These are phyloP conservation scores for Cisticola juncidis DNA, from an alignment of 2,113 vertebrate species.

Conservation along the genomic window DNA sequence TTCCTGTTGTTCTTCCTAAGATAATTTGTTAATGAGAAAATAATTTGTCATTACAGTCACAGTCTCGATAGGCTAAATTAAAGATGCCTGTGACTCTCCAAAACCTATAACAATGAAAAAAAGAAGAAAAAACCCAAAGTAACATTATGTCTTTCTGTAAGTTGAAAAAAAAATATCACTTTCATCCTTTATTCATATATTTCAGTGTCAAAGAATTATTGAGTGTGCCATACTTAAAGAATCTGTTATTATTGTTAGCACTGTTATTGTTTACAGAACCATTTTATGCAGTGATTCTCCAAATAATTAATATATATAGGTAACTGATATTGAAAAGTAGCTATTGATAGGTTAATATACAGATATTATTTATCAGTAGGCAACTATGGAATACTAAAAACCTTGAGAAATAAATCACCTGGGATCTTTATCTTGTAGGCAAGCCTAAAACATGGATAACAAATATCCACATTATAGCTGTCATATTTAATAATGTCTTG, in stretches of 20 bases:
- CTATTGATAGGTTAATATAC: neutral
- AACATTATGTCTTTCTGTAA: neutral
- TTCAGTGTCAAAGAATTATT: neutral
- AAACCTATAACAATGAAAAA: neutral
- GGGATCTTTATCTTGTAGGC: neutral
- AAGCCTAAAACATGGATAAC: neutral
- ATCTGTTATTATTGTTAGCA: neutral
- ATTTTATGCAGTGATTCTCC: neutral
- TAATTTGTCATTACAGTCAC: neutral
- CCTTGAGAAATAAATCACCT: neutral
- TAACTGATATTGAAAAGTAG: neutral
- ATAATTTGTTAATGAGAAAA: neutral
- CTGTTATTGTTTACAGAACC: fast-evolving
- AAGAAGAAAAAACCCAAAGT: neutral
- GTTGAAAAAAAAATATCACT: neutral
- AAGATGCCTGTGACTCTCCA: neutral
- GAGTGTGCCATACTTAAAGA: neutral
- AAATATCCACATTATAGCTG: neutral
- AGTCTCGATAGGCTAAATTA: neutral
- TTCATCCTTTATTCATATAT: neutral
- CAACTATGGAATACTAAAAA: neutral
- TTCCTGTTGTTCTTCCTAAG: neutral
- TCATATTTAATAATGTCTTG: neutral
- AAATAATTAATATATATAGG: neutral
- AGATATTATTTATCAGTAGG: neutral